Percentiles rank a stretch among this genome's conserved stretches.
Evolutionary conservation across 2,888 invertebrate genomes (phyloP).

Genomic region (Cephalotes varians): DNA sequence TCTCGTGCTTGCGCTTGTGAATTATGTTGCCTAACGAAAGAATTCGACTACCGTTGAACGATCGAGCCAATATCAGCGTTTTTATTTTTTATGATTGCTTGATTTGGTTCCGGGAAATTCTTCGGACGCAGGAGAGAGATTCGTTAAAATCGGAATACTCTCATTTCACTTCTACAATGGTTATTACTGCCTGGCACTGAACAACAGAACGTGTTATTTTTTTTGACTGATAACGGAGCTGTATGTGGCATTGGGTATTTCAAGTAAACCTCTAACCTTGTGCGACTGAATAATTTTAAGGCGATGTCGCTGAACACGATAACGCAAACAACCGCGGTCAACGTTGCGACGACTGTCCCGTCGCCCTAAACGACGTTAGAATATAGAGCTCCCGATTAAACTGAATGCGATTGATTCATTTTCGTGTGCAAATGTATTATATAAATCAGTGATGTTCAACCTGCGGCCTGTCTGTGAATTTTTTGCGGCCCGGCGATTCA

Average conservation of each 20-base stretch:
- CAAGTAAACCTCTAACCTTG: not conserved
- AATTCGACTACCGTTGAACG: not conserved
- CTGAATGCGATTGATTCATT: not conserved
- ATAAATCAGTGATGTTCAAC: no score
- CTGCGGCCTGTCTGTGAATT: no score
- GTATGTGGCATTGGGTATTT: not conserved
- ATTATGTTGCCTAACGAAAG: not conserved
- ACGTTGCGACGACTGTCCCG: not conserved
- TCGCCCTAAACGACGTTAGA: not conserved
- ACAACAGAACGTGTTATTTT: not conserved
- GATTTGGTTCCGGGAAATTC: not conserved
- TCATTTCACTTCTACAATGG: not conserved
- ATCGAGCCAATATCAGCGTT: not conserved
- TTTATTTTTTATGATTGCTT: slow-evolving; percentile 13
- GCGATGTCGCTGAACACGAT: not conserved
- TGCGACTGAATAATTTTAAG: not conserved
- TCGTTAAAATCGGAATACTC: not conserved
- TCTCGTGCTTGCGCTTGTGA: not conserved
- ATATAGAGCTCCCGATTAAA: not conserved
- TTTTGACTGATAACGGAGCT: not conserved
- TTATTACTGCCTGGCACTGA: not conserved
- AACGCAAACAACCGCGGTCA: not conserved
- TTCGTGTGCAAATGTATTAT: not conserved
- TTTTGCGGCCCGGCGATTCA: no score
- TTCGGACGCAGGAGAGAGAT: not conserved